A percentile compares a stretch with the other conserved stretches of the same genome.
phyloP scores from a whole-genome alignment of 2,888 invertebrate species.

The Heliconius cydno region DNA sequence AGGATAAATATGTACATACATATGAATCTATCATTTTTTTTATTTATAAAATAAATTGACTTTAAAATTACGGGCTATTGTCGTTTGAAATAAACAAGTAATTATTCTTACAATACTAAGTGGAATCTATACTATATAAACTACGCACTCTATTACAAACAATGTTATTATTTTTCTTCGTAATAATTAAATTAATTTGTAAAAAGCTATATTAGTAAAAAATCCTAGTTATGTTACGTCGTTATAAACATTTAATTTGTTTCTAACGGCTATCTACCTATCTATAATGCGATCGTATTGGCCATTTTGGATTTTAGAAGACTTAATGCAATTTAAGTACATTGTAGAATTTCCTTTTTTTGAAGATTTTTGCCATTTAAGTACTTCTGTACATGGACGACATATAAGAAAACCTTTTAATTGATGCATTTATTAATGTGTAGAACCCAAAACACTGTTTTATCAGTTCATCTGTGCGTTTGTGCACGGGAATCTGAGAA shows the following conservation, averaged over 20 bases:
- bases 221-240: neutral
- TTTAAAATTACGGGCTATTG: conserved; percentile 18
- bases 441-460: too few relatives aligned
- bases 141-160: conserved; percentile 10
- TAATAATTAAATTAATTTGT: conserved; percentile 17
- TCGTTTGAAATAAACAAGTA: conserved; percentile 20
- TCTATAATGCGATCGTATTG: neutral
- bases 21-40: conserved; percentile 4
- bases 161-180: neutral
- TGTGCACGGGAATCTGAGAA: too few relatives aligned
- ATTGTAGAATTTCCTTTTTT: too few relatives aligned
- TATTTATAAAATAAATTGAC: conserved; percentile 13
- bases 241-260: conserved; percentile 35
- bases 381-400: too few relatives aligned
- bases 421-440: too few relatives aligned
- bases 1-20: neutral
- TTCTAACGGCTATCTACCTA: conserved; percentile 33
- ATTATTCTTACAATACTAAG: conserved; percentile 13
- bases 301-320: too few relatives aligned
- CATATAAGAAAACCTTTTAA: too few relatives aligned
- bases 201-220: conserved; percentile 13
- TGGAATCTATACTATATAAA: conserved; percentile 18
- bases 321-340: too few relatives aligned
- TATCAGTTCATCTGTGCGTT: too few relatives aligned
- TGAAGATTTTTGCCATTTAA: too few relatives aligned